Base-by-base conservation (phyloP, 2,888 invertebrate species). In the Drosophila incognita region DNA sequence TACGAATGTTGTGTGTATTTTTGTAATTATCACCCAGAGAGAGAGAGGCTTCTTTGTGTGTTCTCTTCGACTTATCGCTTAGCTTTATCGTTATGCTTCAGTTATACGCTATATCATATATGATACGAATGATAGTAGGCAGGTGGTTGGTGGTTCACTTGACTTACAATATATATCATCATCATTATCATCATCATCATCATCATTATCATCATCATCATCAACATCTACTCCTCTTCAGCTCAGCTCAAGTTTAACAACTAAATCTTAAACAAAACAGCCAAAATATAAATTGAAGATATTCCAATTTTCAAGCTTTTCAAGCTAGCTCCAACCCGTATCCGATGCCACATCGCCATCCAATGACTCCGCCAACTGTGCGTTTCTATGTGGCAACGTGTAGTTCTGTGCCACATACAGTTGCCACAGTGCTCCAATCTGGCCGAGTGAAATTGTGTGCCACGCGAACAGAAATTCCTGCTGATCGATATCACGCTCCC, bases 371-470 rank as follows among this genome's bases (percentile, higher is more conserved):
- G 42, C 60, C 54, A 36, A 35, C 31, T 56, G 63, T 5, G 59
- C 27, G 46, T 31, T 74, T 29, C 54, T 40, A 6, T 65, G 85
- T 31, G 56, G 52, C 31, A 63, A 48, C 18, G 81, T 75, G 8
- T 64, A 75, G 57, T 82, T 87, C 10, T 75, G 74, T 11, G 63
- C 61, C 60, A 76, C 29, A 21, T 69, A 59, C 67, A 94, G 81
- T 76, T 91, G 91, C 92, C 94, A 94, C 73, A 94, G 89, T 60
- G 91, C 92, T 76, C 91, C 91, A 76, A 94, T 94, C 76, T 93
- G 90, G 42, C 90, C 77, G 62, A 93, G 93, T 42, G 87, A 80
- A 46, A 94, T 92, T 88, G 93, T 92, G 64, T 94, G 91, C 88
- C 89, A 90, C 24, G 92, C 89, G 72, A 93, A 93, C 67, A 93